Evolutionary conservation across 2,113 vertebrate species (phyloP).

Genomic region (Uria lomvia): DNA sequence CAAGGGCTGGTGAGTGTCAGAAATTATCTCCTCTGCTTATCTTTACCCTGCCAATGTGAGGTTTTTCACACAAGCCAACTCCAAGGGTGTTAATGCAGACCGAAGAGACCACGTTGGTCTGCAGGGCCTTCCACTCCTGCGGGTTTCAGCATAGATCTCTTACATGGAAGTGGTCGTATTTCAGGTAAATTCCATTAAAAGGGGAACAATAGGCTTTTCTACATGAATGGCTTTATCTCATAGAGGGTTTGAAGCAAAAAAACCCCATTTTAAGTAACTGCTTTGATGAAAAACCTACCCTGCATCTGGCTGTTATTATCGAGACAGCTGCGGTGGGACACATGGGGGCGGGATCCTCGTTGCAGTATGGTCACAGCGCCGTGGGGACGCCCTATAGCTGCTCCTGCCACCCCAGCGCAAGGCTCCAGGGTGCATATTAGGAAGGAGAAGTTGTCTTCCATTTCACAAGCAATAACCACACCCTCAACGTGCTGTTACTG

Average conservation of each 20-base stretch:
- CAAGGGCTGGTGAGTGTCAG: neutral
- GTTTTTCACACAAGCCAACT: neutral
- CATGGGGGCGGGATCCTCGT: accelerated
- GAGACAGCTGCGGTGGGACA: neutral
- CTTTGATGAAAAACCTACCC: neutral
- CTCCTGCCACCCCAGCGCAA: accelerated
- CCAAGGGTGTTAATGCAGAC: neutral
- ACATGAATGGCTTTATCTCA: neutral
- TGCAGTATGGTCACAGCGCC: accelerated
- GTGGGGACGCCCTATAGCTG: neutral
- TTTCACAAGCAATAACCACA: neutral
- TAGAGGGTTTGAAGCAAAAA: neutral
- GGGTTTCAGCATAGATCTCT: neutral
- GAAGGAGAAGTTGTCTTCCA: neutral
- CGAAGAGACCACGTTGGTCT: neutral
- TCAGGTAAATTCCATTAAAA: constrained; percentile 9
- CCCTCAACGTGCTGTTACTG: accelerated
- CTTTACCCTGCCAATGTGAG: neutral
- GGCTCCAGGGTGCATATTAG: neutral
- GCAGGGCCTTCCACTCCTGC: neutral
- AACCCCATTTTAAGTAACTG: neutral
- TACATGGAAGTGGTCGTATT: neutral
- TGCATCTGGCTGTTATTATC: neutral
- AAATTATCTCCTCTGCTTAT: neutral
- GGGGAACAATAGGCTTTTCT: neutral